These are phyloP conservation scores for Neodontobutis hainanensis DNA, from an alignment of 2,113 vertebrate genomes.

Conservation along the genomic window DNA sequence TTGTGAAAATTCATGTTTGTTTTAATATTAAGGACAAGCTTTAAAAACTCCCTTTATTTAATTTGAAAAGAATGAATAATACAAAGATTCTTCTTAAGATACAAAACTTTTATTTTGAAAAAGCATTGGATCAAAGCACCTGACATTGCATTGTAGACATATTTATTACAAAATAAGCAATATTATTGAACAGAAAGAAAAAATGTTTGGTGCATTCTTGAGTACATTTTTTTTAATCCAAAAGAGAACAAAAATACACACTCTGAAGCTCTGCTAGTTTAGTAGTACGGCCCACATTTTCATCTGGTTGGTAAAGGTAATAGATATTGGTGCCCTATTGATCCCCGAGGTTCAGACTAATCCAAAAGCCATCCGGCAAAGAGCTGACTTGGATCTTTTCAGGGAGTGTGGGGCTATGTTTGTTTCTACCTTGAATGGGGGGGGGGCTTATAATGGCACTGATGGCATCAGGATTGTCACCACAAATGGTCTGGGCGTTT, in stretches of 20 bases:
- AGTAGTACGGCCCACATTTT: not conserved
- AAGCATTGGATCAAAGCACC: no score
- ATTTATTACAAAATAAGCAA: no score
- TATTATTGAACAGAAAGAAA: no score
- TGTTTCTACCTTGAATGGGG: slow-evolving; percentile 69
- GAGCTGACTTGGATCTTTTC: slow-evolving; percentile 49
- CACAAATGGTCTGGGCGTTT: slow-evolving; percentile 79
- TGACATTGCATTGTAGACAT: no score
- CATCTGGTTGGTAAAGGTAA: slow-evolving; percentile 5
- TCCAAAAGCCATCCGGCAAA: slow-evolving; percentile 45
- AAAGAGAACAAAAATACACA: not conserved
- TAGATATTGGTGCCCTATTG: slow-evolving; percentile 7
- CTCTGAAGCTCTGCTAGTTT: not conserved
- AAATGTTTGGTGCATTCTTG: no score
- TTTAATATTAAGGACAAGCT: no score
- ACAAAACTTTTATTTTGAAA: no score
- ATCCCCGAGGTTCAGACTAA: slow-evolving; percentile 28
- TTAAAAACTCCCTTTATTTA: no score
- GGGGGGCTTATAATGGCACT: slow-evolving; percentile 61
- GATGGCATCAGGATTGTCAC: slow-evolving; percentile 77
- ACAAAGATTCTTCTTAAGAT: no score
- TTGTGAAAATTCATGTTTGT: no score
- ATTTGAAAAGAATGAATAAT: no score
- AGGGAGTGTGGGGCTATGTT: slow-evolving; percentile 61
- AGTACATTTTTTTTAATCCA: no score